Base-by-base conservation (phyloP, 2,113 vertebrate species). In the Ctenodactylus gundi region DNA sequence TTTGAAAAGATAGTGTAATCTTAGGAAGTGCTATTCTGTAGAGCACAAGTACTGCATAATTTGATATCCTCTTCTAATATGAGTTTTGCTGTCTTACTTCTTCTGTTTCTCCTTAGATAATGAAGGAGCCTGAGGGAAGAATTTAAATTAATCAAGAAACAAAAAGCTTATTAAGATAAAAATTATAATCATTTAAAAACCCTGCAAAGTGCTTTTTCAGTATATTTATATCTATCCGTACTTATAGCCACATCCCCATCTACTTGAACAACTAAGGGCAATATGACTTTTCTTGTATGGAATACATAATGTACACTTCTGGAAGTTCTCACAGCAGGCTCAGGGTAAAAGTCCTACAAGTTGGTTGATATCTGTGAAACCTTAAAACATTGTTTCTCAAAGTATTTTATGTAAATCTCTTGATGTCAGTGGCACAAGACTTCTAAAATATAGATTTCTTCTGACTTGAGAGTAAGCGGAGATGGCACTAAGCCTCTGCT, bases 371-470 rank as follows among this genome's bases (percentile, higher is more conserved):
- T 76, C 90, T 8, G 49, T 57, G 64, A 90, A 94, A 77, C 25
- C 27, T 62, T 55, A 68, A 81, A 81, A 62, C 27, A 57, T 65
- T 84, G 36, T 57, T 93, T 84, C 72, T 70, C 39, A 80, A 70
- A 93, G 81, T 85, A 46, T 77, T 39, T 64, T 58, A 65, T 81
- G 14, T 55, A 41, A 88, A 15, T 18, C 36, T 93, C 29, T 88
- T 85, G 7, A 14, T 8, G 65, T 90, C 58, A 64, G 9, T 80
- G 67, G 94, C 6, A 58, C 18, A 75, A 67, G 49, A 87, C 29
- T 73, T 82, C 46, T 85, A 86, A 95, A 94, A 81, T 68, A 76
- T 21, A 94, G 64, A 88, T 70, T 91, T 34, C n/a, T 95, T 18
- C 36, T 80, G 20, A 88, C 12, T 29, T 73, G 13, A 87, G 46